Base-by-base conservation (phyloP, 2,797 vertebrate species). In the Periparus ater region DNA sequence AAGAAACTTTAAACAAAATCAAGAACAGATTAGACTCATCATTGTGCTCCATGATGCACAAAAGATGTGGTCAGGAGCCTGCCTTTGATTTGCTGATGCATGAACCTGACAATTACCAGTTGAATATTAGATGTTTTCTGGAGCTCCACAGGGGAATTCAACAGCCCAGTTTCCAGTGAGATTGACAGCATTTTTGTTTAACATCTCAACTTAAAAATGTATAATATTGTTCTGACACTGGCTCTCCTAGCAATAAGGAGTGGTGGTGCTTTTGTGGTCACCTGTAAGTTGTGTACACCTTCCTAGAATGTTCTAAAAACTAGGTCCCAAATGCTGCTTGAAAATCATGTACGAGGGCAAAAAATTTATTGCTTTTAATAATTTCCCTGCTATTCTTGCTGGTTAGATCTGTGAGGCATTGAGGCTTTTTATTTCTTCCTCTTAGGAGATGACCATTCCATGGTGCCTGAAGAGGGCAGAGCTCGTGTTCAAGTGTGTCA, bases 401-500 rank as follows among this genome's bases (percentile, higher is more conserved):
- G 27, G 8, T 71, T 55, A 42, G 36, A 42, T 75, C 22, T 26
- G 7, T 17, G 73, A 38, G 26, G 17, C 30, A 60, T 6, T 94
- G 62, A 93, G 48, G 21, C 42, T 85, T 93, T 85, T 81, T 17
- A 44, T 96, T 84, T 93, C 13, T 79, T 93, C n/a, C 10, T 95
- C 95, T 82, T 95, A 98, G 98, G 98, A 98, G 97, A 98, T 98
- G 98, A 98, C 98, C 60, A 98, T 98, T 94, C 98, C 98, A 1
- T 98, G 98, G 98, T 98, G 98, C 86, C 96, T 98, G 91, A 98
- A 97, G 96, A 98, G 98, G 91, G 98, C 98, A 14, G 98, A 98
- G 68, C 98, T 98, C 10, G 98, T 98, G n/a, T 99, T 99, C 97
- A 99, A 99, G 97, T 99, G 99, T 36, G 98, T 99, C 77, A 99